Conservation (phyloP, 2,797 vertebrate species). For the Halcyon smyrnensis region DNA sequence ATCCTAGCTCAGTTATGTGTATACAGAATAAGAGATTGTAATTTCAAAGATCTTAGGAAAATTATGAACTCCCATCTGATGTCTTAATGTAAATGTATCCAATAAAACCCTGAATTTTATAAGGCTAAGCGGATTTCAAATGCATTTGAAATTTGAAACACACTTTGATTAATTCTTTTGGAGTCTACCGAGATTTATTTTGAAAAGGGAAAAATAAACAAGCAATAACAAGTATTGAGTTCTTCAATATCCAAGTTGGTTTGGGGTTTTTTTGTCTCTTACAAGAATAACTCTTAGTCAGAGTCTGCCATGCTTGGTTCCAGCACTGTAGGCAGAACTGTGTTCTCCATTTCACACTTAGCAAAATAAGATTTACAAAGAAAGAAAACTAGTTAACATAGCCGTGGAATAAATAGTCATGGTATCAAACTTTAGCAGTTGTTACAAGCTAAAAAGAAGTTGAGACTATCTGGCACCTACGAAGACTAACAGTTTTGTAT, state of each 20-base stretch:
- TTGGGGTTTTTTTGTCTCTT: background rate
- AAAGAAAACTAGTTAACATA: background rate
- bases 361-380: background rate
- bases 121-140: constrained; percentile 18
- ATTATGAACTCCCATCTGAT: background rate
- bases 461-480: background rate
- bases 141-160: constrained; percentile 2
- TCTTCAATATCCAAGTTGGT: background rate
- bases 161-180: background rate
- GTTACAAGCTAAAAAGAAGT: background rate
- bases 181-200: background rate
- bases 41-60: constrained; percentile 22
- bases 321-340: background rate
- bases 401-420: background rate
- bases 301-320: background rate
- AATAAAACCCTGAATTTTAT: background rate
- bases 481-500: background rate
- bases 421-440: background rate
- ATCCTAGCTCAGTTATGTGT: background rate
- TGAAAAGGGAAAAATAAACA: background rate
- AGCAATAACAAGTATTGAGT: background rate
- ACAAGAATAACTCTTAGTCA: background rate
- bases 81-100: background rate
- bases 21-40: background rate
- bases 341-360: background rate